These are phyloP conservation scores for Acrossocheilus wenchowensis DNA, from an alignment of 2,797 vertebrate species.

Conservation along the genomic window DNA sequence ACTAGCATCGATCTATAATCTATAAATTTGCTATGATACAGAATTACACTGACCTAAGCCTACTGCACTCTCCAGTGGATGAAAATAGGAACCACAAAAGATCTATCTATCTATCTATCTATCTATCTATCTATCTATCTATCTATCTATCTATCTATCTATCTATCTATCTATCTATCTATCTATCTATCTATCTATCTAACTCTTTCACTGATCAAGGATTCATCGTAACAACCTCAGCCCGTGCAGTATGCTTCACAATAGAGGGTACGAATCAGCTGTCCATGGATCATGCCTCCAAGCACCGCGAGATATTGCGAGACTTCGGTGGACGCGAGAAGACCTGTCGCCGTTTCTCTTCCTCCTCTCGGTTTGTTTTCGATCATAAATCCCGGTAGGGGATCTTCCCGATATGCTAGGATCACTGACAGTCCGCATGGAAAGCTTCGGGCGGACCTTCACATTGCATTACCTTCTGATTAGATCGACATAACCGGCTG, in stretches of 20 bases:
- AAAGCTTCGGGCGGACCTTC: neutral
- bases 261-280: conserved; percentile 39
- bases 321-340: conserved; percentile 43
- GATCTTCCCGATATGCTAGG: neutral
- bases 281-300: neutral
- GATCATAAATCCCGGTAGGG: conserved; percentile 32
- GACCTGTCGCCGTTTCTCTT: conserved; percentile 46
- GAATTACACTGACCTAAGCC: neutral
- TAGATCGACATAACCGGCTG: neutral
- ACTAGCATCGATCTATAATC: neutral
- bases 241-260: neutral
- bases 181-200: neutral
- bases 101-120: neutral
- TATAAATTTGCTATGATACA: neutral
- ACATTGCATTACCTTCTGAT: neutral
- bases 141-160: conserved; percentile 6
- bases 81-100: conserved; percentile 21
- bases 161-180: neutral
- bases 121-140: neutral
- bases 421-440: conserved; percentile 6
- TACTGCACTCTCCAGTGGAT: conserved; percentile 50
- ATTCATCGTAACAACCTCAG: neutral
- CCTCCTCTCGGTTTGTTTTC: conserved; percentile 50
- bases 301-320: conserved; percentile 53
- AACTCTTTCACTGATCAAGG: neutral